phyloP scores from a whole-genome alignment of 2,113 vertebrate genomes.

The Lipophrys pholis region DNA sequence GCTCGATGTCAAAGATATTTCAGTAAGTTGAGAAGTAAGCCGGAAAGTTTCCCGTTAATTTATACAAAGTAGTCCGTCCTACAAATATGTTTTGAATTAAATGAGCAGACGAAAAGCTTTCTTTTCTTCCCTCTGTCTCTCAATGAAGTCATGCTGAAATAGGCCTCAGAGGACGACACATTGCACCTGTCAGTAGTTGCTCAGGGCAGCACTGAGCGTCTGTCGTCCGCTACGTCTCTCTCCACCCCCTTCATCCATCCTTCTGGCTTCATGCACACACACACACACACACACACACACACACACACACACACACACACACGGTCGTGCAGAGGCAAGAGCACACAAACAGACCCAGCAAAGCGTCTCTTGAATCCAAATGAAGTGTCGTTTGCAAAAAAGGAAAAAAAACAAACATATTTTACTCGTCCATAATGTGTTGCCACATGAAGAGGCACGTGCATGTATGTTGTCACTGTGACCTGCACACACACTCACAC shows the following conservation, averaged over 20 bases:
- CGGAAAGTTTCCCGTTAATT: slow-evolving; percentile 18
- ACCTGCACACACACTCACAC: slow-evolving; percentile 24
- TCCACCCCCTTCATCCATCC: slow-evolving; percentile 25
- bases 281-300: slow-evolving; percentile 18
- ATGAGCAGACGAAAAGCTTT: slow-evolving; percentile 9
- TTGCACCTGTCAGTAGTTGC: slow-evolving; percentile 73
- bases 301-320: slow-evolving; percentile 23
- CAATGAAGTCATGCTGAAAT: slow-evolving; percentile 67
- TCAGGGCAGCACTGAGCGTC: slow-evolving; percentile 63
- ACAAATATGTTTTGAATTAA: slow-evolving; percentile 24
- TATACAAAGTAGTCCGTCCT: not conserved
- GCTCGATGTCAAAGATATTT: slow-evolving; percentile 2
- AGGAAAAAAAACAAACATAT: slow-evolving; percentile 24
- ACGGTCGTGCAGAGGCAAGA: slow-evolving; percentile 17
- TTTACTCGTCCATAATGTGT: slow-evolving; percentile 50
- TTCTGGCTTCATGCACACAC: slow-evolving; percentile 27
- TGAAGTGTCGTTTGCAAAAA: slow-evolving; percentile 42
- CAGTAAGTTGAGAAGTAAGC: not conserved
- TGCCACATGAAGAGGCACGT: slow-evolving; percentile 15
- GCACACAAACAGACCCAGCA: slow-evolving; percentile 43
- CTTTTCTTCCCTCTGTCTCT: slow-evolving; percentile 5
- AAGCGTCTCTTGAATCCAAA: slow-evolving; percentile 57
- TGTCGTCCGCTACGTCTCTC: slow-evolving; percentile 42
- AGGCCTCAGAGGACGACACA: slow-evolving; percentile 53
- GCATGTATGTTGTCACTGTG: slow-evolving; percentile 25